Evolutionary conservation across 2,797 vertebrate species (phyloP).

Genomic region (Chloroceryle amazona): DNA sequence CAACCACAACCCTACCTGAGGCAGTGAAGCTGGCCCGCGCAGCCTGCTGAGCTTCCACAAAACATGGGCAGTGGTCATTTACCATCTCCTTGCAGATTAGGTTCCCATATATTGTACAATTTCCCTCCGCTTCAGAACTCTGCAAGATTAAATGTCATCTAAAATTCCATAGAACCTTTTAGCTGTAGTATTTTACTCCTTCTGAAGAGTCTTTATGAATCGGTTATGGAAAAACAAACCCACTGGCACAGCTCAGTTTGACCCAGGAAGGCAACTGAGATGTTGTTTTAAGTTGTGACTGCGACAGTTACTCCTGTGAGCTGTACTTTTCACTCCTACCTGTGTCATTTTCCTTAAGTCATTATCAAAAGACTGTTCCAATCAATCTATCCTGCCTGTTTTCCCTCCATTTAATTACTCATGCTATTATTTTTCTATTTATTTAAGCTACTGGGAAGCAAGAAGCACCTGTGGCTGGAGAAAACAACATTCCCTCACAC

Average conservation of each 20-base stretch:
- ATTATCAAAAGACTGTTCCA: neutral
- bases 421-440: neutral
- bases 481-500: neutral
- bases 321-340: neutral
- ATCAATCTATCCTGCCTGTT: neutral
- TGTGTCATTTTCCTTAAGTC: neutral
- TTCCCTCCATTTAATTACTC: neutral
- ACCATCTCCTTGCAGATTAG: neutral
- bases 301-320: neutral
- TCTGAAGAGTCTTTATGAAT: neutral
- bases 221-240: neutral
- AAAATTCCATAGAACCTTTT: neutral
- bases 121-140: neutral
- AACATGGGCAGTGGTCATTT: fast-evolving
- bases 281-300: neutral
- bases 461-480: neutral
- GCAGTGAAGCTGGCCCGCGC: fast-evolving
- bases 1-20: neutral
- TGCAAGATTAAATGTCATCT: neutral
- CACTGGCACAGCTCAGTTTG: neutral
- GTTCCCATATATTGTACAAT: neutral
- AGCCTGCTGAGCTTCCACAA: neutral
- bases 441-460: neutral
- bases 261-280: neutral
- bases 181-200: neutral